Evolutionary conservation across 2,888 invertebrate species (phyloP), one percentile per base, ranked within the genome.

Genomic region (Spatulosminthurus flaviceps): DNA sequence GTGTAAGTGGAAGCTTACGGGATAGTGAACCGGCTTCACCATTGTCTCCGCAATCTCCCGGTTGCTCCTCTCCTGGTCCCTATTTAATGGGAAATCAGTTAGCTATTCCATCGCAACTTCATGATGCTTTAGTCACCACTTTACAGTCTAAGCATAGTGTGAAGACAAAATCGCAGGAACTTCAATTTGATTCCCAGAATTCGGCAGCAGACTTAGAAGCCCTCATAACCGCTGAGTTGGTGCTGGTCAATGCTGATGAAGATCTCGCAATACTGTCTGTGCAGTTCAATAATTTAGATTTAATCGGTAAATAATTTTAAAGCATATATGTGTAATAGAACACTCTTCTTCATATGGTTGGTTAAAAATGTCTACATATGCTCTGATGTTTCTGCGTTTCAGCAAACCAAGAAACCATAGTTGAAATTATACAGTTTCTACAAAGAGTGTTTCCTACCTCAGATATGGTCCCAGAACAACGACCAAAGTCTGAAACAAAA

Each of bases 371-470:
- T n/a, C 4, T n/a, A 22, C 1, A 41, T 29, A 67, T 24, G 67
- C 22, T 70, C 29, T 34, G n/a, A 16, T 4, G 16, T 70, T 51
- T 11, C 51, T 22, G 5, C n/a, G 60, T 83, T 73, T 87, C 87
- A 94, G 95, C 96, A 0, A 97, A 97, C 88, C 97, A 97, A 87
- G 96, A 96, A 88, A 97, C 97, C 0, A 93, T 97, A 83, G 94
- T 97, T 13, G 97, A 98, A 88, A 88, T 98, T 80, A 91, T 96
- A 11, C 83, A 84, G 66, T 84, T 84, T 78, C 77, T 84, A n/a
- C 83, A 84, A 67, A 79, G 80, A 66, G 71, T 74, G 1, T 77
- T 74, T 28, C 74, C 77, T 60, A 60, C 73, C 0, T 13, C 26
- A 24, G 70, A 29, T 19, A n/a, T 19, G 29, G 13, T 26, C 24